These are phyloP conservation scores for Linnaemya tessellans DNA, from an alignment of 2,888 invertebrate genomes.

Conservation along the genomic window DNA sequence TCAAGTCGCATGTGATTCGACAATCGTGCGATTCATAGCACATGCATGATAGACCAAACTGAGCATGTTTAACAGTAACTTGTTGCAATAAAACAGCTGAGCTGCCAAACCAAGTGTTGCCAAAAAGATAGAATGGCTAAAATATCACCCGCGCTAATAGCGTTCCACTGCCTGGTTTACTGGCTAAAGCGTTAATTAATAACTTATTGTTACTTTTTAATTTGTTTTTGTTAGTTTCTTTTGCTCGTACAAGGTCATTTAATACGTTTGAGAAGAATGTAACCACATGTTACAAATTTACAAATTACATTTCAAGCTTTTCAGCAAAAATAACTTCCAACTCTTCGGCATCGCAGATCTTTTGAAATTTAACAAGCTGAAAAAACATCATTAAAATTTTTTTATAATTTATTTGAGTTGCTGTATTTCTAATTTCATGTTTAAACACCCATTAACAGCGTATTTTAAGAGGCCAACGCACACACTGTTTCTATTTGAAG, in stretches of 20 bases:
- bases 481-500: neutral
- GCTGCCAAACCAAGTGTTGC: no score
- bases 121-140: no score
- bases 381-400: constrained; percentile 3
- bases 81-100: no score
- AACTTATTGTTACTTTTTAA: neutral
- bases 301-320: neutral
- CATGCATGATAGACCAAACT: no score
- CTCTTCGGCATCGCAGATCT: neutral
- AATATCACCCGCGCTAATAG: no score
- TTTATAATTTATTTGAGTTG: constrained; percentile 1
- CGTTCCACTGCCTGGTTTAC: neutral
- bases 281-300: neutral
- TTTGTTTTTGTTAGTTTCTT: neutral
- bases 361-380: neutral
- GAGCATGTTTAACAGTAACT: no score
- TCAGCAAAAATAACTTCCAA: neutral
- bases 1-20: no score
- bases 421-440: constrained; percentile 42
- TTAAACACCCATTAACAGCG: constrained; percentile 52
- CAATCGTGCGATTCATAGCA: no score
- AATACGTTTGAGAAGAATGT: neutral
- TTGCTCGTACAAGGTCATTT: neutral
- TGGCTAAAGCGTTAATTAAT: neutral
- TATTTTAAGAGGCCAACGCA: constrained; percentile 4